Base-by-base conservation (phyloP, 2,888 invertebrate species). In the Zhuqinia jingwanae region DNA sequence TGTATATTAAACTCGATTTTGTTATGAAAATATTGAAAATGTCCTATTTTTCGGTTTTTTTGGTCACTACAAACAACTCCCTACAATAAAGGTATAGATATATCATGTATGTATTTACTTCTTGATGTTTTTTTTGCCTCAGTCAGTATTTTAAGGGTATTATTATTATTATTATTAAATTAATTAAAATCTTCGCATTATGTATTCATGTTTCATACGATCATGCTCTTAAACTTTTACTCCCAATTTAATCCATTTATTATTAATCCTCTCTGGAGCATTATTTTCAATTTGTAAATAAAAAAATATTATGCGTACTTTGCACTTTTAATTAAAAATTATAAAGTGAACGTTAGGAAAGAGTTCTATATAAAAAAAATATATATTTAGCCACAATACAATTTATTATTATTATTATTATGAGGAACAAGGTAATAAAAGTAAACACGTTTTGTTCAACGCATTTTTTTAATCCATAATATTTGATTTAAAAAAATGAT, bases 371-470 rank as follows among this genome's bases (percentile, higher is more conserved):
- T 70, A 45, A 45, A 47, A n/a, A n/a, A n/a, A n/a, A n/a, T n/a
- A n/a, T n/a, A n/a, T n/a, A n/a, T n/a, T 30, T 22, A 63, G 15
- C 53, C 53, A 53, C 53, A 53, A 79, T n/a, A 22, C 11, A 70
- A n/a, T n/a, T n/a, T n/a, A n/a, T n/a, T n/a, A n/a, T n/a, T n/a
- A 42, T 42, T 17, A 45, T 8, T 47, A 70, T 70, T 45, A 70
- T 68, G 79, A 79, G 79, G 79, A 79, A 79, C 79, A 79, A 79
- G 79, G 79, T 79, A 79, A 50, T 63, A 63, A 30, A 36, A 11
- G 6, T 27, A 60, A 65, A 70, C 42, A 47, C 0, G 1, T 22
- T 68, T 45, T 47, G 20, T 70, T 70, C 45, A 5, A n/a, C n/a
- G n/a, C n/a, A n/a, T n/a, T n/a, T n/a, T n/a, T n/a, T n/a, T n/a